Conservation (phyloP, 2,888 invertebrate genomes). For the Argyra leucocephala region DNA sequence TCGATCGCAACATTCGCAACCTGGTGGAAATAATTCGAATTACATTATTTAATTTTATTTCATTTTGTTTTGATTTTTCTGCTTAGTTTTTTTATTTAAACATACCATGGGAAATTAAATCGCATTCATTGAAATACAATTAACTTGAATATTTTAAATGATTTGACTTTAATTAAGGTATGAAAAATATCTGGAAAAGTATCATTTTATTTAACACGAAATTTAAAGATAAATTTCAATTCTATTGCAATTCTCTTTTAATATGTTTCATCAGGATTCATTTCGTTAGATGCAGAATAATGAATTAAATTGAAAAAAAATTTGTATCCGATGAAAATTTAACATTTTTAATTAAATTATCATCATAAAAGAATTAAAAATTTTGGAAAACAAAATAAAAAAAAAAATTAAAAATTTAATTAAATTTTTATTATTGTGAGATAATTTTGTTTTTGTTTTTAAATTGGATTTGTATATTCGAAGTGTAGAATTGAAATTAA, state of each 20-base stretch:
- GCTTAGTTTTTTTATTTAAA: neutral
- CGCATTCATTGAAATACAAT: neutral
- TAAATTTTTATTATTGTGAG: too few species aligned
- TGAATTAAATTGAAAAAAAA: too few species aligned
- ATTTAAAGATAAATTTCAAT: neutral
- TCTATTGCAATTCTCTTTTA: neutral
- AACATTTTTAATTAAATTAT: too few species aligned
- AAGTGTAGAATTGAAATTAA: too few species aligned
- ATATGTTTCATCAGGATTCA: too few species aligned
- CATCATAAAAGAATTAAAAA: too few species aligned
- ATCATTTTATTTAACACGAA: conserved; percentile 2
- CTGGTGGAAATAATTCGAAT: conserved; percentile 4
- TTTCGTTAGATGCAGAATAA: too few species aligned
- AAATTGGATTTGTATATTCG: too few species aligned
- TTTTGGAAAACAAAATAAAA: too few species aligned
- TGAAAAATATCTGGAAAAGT: conserved; percentile 2
- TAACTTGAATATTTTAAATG: neutral
- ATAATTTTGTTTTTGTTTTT: too few species aligned
- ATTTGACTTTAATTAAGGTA: neutral
- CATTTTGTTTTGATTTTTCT: neutral
- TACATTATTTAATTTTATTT: neutral
- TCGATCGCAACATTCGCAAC: neutral
- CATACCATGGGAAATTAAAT: neutral
- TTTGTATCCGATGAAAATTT: too few species aligned
- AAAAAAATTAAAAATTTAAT: too few species aligned